Evolutionary conservation across 1,140 invertebrate genomes (phyloP).

Genomic region (Euschistus heros): DNA sequence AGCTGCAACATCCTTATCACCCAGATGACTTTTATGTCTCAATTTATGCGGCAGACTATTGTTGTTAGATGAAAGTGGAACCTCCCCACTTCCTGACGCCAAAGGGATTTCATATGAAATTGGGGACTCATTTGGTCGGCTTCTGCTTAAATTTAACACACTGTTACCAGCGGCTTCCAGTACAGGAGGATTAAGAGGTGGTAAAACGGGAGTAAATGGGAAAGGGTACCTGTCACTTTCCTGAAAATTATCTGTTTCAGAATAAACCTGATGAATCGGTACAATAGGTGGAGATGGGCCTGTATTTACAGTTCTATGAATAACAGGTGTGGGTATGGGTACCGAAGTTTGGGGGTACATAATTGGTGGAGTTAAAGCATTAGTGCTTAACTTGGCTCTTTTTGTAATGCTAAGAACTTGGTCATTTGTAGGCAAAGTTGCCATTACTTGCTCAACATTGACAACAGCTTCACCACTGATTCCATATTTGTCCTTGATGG

Average conservation of each 20-base stretch:
- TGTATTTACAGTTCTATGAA: conserved; percentile 46
- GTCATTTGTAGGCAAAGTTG: conserved; percentile 67
- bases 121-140: conserved; percentile 27
- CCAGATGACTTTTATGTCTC: conserved; percentile 81
- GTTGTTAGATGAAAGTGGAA: conserved; percentile 43
- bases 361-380: conserved; percentile 31
- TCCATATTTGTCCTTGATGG: conserved; percentile 87
- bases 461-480: conserved; percentile 76
- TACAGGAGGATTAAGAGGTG: conserved; percentile 31
- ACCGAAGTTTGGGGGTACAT: conserved; percentile 38
- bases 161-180: conserved; percentile 30
- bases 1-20: conserved; percentile 72
- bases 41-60: conserved; percentile 76
- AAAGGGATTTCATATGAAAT: conserved; percentile 35
- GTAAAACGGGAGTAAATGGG: conserved; percentile 30
- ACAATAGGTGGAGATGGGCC: conserved; percentile 39
- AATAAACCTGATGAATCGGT: conserved; percentile 33
- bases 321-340: conserved; percentile 54
- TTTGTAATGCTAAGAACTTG: conserved; percentile 72
- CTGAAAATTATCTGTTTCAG: conserved; percentile 30
- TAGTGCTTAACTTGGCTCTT: conserved; percentile 52
- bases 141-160: conserved; percentile 34
- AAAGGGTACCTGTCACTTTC: conserved; percentile 31
- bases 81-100: conserved; percentile 55
- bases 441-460: conserved; percentile 75